These are phyloP conservation scores for Dryococelus australis DNA, from an alignment of 2,888 invertebrate species.

Conservation along the genomic window DNA sequence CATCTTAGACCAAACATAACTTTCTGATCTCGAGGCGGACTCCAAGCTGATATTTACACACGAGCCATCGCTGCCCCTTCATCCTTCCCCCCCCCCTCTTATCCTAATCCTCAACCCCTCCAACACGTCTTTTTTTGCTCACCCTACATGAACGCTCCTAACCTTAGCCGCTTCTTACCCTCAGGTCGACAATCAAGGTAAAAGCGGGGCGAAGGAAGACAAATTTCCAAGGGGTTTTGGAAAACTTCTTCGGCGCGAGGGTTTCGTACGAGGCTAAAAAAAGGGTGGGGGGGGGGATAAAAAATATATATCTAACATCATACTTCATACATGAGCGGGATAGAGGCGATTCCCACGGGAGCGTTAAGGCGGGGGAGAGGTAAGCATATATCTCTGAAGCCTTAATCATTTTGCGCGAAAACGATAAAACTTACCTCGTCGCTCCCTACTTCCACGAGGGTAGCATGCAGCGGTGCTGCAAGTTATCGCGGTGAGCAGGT, in stretches of 20 bases:
- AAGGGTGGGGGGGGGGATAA: background rate
- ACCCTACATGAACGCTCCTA: background rate
- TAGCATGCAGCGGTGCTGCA: background rate
- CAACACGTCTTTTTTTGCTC: background rate
- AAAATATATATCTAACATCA: background rate
- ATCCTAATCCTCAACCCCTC: no score
- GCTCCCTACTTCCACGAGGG: background rate
- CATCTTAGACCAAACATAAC: no score
- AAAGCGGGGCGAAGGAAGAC: background rate
- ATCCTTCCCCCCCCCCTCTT: no score
- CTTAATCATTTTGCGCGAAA: background rate
- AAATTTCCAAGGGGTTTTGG: background rate
- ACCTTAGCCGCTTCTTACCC: background rate
- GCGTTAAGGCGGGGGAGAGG: background rate
- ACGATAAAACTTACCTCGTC: background rate
- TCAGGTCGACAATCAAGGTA: slow-evolving; percentile 10
- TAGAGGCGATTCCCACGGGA: background rate
- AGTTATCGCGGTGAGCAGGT: background rate
- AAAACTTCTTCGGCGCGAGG: slow-evolving; percentile 11
- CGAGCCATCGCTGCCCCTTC: no score
- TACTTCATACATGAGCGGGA: background rate
- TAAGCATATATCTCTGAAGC: background rate
- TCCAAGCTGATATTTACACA: no score
- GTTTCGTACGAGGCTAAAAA: no score
- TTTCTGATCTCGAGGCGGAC: no score